Percentiles rank a stretch among this genome's conserved stretches.
These are phyloP conservation scores for Amiota mariae DNA, from an alignment of 2,888 invertebrate species.

Conservation along the genomic window DNA sequence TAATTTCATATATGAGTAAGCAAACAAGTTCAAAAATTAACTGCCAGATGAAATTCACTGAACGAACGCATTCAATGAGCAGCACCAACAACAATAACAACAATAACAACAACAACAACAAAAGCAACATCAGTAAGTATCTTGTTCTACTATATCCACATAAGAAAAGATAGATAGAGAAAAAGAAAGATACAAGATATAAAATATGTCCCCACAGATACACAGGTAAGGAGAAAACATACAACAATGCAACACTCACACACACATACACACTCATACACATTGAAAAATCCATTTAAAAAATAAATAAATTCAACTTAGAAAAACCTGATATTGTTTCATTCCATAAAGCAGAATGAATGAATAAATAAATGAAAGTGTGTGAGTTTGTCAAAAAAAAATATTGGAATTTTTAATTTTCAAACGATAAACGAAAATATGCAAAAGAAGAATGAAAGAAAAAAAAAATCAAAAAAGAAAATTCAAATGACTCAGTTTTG, in stretches of 20 bases:
- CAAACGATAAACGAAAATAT: conserved; percentile 45
- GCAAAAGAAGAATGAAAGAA: conserved; percentile 13
- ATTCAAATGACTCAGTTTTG: conserved; percentile 26
- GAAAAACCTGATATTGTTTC: conserved; percentile 22
- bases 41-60: conserved; percentile 53
- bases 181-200: too few relatives aligned
- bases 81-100: conserved; percentile 31
- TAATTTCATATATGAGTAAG: conserved; percentile 66
- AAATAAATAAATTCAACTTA: conserved; percentile 34
- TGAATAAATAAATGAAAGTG: not conserved
- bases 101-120: too few relatives aligned
- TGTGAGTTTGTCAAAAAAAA: conserved; percentile 12
- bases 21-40: conserved; percentile 65
- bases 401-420: conserved; percentile 50
- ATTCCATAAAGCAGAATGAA: not conserved
- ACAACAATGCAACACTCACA: not conserved
- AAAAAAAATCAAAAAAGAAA: conserved; percentile 36
- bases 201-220: too few relatives aligned
- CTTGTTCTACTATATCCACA: too few relatives aligned
- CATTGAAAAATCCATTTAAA: conserved; percentile 35
- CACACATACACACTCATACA: conserved; percentile 5
- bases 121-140: conserved; percentile 25
- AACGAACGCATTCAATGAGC: conserved; percentile 33
- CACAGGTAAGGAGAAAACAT: too few relatives aligned
- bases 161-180: too few relatives aligned